A percentile compares a stretch with the other conserved stretches of the same genome.
These are phyloP conservation scores for Cynopterus brachyotis DNA, from an alignment of 2,113 vertebrate species.

Conservation along the genomic window DNA sequence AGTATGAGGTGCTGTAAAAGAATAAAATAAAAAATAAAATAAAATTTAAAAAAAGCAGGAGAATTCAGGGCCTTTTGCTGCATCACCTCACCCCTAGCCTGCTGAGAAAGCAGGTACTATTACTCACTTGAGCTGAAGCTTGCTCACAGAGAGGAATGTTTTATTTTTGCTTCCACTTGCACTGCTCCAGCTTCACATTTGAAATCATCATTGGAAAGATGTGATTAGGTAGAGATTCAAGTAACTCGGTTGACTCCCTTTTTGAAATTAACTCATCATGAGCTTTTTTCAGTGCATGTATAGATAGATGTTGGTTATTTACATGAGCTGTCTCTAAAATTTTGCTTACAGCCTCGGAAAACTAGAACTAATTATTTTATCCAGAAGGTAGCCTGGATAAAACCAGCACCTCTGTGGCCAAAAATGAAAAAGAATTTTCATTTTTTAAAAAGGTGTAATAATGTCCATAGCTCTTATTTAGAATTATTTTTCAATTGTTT, in stretches of 20 bases:
- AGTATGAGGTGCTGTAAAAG: neutral
- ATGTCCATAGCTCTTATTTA: neutral
- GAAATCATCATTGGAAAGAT: neutral
- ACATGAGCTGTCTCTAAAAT: neutral
- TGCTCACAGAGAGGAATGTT: neutral
- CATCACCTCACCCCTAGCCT: fast-evolving
- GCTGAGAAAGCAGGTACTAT: neutral
- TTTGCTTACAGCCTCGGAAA: neutral
- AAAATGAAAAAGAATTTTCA: slow-evolving; percentile 42
- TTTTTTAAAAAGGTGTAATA: neutral
- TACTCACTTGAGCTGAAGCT: neutral
- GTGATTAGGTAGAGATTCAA: neutral
- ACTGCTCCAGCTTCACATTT: neutral
- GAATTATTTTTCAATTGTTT: neutral
- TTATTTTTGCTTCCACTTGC: neutral
- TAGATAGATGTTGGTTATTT: neutral
- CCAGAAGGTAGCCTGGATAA: neutral
- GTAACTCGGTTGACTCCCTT: neutral
- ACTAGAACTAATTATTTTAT: neutral
- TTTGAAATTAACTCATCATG: neutral
- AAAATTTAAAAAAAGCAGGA: neutral
- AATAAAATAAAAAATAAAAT: neutral
- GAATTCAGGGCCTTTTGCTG: neutral
- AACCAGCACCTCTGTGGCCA: neutral
- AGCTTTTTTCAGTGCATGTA: neutral